Conservation (phyloP, 2,113 vertebrate species). For the Mustela lutreola region DNA sequence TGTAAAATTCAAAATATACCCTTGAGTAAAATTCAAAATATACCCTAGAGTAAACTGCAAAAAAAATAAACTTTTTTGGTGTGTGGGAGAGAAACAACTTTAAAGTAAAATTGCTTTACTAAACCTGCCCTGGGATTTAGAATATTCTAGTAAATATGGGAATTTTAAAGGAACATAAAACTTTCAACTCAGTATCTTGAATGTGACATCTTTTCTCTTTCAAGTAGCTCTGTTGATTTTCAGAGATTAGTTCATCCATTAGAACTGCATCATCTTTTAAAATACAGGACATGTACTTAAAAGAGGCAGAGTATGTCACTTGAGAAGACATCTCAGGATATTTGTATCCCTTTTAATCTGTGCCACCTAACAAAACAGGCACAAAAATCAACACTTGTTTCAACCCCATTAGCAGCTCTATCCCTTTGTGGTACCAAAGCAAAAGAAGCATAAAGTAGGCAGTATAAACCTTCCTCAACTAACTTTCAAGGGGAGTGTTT, state of each 20-base stretch:
- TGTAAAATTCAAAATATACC: slow-evolving; percentile 1
- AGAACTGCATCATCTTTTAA: slow-evolving; percentile 55
- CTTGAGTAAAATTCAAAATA: not conserved
- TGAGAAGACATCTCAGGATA: not conserved
- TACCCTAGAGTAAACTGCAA: not conserved
- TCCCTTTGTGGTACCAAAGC: not conserved
- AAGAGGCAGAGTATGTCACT: not conserved
- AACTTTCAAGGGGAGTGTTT: slow-evolving; percentile 54
- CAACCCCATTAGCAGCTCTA: slow-evolving; percentile 52
- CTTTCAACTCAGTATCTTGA: not conserved
- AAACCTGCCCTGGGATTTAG: not conserved
- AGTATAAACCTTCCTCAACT: not conserved
- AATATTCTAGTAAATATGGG: slow-evolving; percentile 17
- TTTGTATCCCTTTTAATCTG: slow-evolving; percentile 62
- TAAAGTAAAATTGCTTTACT: not conserved
- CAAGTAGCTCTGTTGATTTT: not conserved
- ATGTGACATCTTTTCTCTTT: not conserved
- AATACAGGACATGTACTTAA: slow-evolving; percentile 55
- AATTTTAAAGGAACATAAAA: slow-evolving; percentile 26
- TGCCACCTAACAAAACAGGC: slow-evolving; percentile 47
- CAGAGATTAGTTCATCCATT: not conserved
- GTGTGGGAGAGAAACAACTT: not conserved
- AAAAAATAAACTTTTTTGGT: not conserved
- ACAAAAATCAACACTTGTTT: not conserved
- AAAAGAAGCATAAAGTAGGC: not conserved